Base-by-base conservation (phyloP, 2,113 vertebrate species). In the Rostratula benghalensis region DNA sequence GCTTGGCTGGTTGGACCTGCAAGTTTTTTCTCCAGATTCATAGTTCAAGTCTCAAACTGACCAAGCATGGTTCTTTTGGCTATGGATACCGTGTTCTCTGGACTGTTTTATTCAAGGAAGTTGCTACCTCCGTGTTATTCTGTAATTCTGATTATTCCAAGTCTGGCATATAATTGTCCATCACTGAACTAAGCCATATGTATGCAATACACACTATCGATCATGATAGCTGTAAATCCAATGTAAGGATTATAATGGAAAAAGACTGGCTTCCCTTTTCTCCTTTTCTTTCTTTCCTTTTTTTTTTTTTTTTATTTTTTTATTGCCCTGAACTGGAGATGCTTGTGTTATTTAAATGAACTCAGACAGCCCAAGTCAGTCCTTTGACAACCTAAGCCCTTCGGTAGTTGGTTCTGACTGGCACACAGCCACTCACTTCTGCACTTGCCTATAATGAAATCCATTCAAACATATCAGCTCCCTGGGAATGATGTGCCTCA, bases 261-360 rank as follows among this genome's bases (percentile, higher is more conserved):
- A 93, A 89, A 74, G 8, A n/a, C 59, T 65, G 73, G 1, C 19
- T 53, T 68, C 35, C 11, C 25, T 13, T n/a, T 57, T 12, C 8
- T 13, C n/a, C n/a, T n/a, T n/a, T n/a, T n/a, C n/a, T n/a, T 33
- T 10, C 8, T 5, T 31, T 14, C 7, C 9, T 4, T 16, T 31
- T 15, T 28, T 54, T 9, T 8, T 18, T 53, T 18, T 54, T 30
- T 54, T 30, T 17, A 13, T 50, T 51, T 51, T 51, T 51, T 53
- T 17, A 46, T 28, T 54, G 12, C 85, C 88, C 76, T 73, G 64
- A 71, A 95, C 83, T 89, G 53, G 48, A 90, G 84, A 79, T 93
- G 64, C 76, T 87, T 89, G 87, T 87, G 88, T 97, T 96, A 96
- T 97, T 97, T 97, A 97, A 97, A 97, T 95, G 84, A 95, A 93